Percentiles rank a stretch among this genome's conserved stretches.
These are phyloP conservation scores for Teleopsis dalmanni DNA, from an alignment of 1,140 invertebrate genomes.

Conservation along the genomic window DNA sequence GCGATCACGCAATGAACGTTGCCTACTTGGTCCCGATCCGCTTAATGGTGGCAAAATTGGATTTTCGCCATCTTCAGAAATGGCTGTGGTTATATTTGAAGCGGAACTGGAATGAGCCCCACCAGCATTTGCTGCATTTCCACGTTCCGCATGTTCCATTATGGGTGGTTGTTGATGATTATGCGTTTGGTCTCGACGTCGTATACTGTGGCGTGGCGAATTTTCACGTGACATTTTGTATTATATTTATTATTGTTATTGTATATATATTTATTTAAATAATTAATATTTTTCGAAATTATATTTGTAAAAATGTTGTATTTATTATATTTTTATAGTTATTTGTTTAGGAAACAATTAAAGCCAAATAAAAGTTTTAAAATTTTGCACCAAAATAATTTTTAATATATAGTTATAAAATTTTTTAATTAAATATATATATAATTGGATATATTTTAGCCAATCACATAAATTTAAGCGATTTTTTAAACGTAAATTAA, in stretches of 20 bases:
- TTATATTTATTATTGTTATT: slow-evolving; percentile 11
- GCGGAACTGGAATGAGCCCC: slow-evolving; percentile 30
- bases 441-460: not conserved
- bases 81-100: slow-evolving; percentile 33
- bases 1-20: slow-evolving; percentile 61
- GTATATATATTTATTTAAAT: slow-evolving; percentile 4
- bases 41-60: slow-evolving; percentile 34
- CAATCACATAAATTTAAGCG: too few relatives aligned
- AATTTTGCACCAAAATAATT: too few relatives aligned
- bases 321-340: not conserved
- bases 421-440: not conserved
- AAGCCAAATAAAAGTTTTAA: too few relatives aligned
- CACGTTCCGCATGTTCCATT: slow-evolving; percentile 30
- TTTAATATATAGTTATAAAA: not conserved
- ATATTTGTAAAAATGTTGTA: not conserved
- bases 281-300: not conserved
- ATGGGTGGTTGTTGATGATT: slow-evolving; percentile 21
- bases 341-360: too few relatives aligned
- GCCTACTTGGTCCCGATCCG: slow-evolving; percentile 55
- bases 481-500: too few relatives aligned
- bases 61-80: slow-evolving; percentile 29
- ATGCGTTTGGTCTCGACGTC: slow-evolving; percentile 33
- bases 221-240: slow-evolving; percentile 41
- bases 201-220: slow-evolving; percentile 38
- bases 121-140: not conserved